Percentiles rank a stretch among this genome's conserved stretches.
phyloP scores from a whole-genome alignment of 2,888 invertebrate genomes.

The Archips xylosteana region DNA sequence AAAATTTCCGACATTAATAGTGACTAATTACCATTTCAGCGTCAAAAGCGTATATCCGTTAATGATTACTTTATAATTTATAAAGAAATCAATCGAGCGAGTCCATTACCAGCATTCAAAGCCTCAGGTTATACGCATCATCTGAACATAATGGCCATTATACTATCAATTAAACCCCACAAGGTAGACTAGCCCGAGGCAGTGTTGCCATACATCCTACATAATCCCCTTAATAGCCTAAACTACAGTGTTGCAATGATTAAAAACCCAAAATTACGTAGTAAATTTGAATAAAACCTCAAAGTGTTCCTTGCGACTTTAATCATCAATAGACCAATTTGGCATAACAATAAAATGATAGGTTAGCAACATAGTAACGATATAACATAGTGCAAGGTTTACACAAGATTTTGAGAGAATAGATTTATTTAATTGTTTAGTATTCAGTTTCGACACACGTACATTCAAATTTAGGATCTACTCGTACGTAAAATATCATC shows the following conservation, averaged over 20 bases:
- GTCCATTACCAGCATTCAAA: constrained; percentile 19
- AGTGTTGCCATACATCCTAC: constrained; percentile 48
- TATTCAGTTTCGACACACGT: not conserved
- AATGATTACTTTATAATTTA: constrained; percentile 21
- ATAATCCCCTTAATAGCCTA: constrained; percentile 45
- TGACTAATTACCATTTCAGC: not conserved
- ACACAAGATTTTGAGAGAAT: constrained; percentile 10
- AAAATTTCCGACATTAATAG: not conserved
- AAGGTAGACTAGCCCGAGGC: constrained; percentile 29
- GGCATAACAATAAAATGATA: constrained; percentile 27
- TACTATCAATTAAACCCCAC: constrained; percentile 30
- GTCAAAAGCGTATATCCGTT: not conserved
- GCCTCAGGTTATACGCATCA: constrained; percentile 29
- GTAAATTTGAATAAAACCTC: constrained; percentile 25
- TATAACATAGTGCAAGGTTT: constrained; percentile 7
- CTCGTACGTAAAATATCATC: not conserved
- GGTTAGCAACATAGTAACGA: not conserved
- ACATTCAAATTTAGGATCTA: not conserved
- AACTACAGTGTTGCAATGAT: constrained; percentile 53
- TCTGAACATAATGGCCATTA: constrained; percentile 35
- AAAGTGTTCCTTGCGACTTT: constrained; percentile 6
- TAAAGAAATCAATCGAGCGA: constrained; percentile 26
- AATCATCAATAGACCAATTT: constrained; percentile 21
- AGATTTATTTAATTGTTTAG: constrained; percentile 21
- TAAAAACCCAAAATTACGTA: constrained; percentile 45